These are phyloP conservation scores for Tipula confusa DNA, from an alignment of 2,888 invertebrate species.

Conservation along the genomic window DNA sequence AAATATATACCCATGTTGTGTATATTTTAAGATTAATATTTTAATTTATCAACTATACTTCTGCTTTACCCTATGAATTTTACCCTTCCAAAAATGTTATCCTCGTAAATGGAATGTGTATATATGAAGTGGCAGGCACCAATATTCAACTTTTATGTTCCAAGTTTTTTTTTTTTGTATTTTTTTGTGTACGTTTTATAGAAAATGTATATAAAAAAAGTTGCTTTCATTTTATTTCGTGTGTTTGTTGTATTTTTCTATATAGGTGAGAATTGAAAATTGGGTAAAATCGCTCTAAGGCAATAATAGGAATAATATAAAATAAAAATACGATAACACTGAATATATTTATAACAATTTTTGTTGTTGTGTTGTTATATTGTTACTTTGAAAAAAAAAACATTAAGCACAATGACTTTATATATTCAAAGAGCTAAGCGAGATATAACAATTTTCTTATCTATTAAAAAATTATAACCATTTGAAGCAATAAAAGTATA, in stretches of 20 bases:
- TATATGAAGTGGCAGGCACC: background rate
- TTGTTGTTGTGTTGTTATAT: background rate
- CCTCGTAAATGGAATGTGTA: background rate
- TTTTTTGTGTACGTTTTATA: background rate
- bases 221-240: background rate
- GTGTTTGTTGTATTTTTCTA: background rate
- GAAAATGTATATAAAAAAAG: background rate
- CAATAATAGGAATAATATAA: slow-evolving; percentile 3
- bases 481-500: background rate
- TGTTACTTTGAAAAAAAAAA: background rate
- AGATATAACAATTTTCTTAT: background rate
- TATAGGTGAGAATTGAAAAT: slow-evolving; percentile 16
- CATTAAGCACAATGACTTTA: slow-evolving; percentile 4
- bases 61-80: background rate
- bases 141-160: background rate
- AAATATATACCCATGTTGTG: no score
- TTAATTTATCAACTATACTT: background rate
- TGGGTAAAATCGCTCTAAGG: background rate
- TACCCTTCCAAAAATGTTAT: background rate
- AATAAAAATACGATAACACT: slow-evolving; percentile 21
- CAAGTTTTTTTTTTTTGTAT: background rate
- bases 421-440: background rate
- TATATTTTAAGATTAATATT: background rate
- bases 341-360: slow-evolving; percentile 14
- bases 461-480: background rate